Conservation (phyloP, 2,888 invertebrate genomes). For the Polydrusus cervinus region DNA sequence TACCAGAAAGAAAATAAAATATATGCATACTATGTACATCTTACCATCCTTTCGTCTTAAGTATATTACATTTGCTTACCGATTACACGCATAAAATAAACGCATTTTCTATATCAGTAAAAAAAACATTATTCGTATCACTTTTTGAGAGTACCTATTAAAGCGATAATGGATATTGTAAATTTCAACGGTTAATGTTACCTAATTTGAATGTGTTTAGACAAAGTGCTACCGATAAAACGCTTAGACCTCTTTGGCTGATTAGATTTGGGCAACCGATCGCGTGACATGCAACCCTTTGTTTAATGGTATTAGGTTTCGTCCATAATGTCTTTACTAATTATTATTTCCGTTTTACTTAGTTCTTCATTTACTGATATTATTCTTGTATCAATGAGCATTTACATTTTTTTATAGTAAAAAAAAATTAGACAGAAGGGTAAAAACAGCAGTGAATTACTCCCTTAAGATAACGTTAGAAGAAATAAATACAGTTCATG, state of each 20-base stretch:
- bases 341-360: slow-evolving; percentile 15
- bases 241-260: slow-evolving; percentile 30
- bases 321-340: slow-evolving; percentile 24
- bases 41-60: too few relatives aligned
- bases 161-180: slow-evolving; percentile 1
- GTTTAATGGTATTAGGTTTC: slow-evolving; percentile 36
- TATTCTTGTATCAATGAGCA: neutral
- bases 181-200: slow-evolving; percentile 12
- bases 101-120: too few relatives aligned
- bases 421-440: too few relatives aligned
- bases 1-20: too few relatives aligned
- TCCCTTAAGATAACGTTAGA: too few relatives aligned
- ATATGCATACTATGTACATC: too few relatives aligned
- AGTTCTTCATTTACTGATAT: neutral
- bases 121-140: too few relatives aligned
- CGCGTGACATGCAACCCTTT: slow-evolving; percentile 37
- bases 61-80: too few relatives aligned
- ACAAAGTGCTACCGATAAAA: slow-evolving; percentile 40
- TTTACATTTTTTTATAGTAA: too few relatives aligned
- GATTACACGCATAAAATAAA: too few relatives aligned
- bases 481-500: too few relatives aligned
- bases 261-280: slow-evolving; percentile 36
- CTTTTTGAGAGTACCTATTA: neutral
- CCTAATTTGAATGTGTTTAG: slow-evolving; percentile 23
- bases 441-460: too few relatives aligned